Base-by-base conservation (phyloP, 2,113 vertebrate species). In the Sapayoa aenigma region DNA sequence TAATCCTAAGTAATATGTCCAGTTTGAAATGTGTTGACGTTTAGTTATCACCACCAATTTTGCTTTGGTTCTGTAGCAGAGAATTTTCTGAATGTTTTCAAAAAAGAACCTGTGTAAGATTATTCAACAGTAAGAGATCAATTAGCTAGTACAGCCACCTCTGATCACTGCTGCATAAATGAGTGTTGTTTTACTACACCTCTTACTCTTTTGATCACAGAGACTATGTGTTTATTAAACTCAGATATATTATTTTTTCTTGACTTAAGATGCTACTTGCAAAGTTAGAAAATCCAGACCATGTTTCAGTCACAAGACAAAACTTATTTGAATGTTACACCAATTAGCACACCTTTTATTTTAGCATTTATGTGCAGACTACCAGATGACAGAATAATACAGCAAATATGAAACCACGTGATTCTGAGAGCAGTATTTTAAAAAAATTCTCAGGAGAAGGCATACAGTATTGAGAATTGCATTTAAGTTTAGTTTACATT, bases 401-500 rank as follows among this genome's bases (percentile, higher is more conserved):
- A 93, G 94, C 53, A 62, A 89, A 55, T 91, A 67, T 74, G 87
- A 94, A 96, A 97, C 39, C 44, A 52, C 77, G 95, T 96, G 90
- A 97, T 97, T 97, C 97, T 96, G 96, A 98, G 96, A 98, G 98
- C 98, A 98, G 96, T 98, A 98, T 31, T 95, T 96, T 30, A 6
- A 18, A 97, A 95, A 89, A 95, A 93, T 95, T 97, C 97, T 98
- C 98, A 98, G 97, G 97, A 98, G 97, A 88, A 96, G 97, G 97
- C 97, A 88, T 92, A 96, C 12, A 94, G 96, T 97, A 94, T 97
- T 97, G 96, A 97, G 87, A 96, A 91, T 60, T 97, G 76, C 95
- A 73, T 97, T 95, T 97, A 92, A 95, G 59, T 96, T 95, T 95
- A 96, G 96, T 97, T 98, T 98, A 97, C 96, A 96, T 94, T 94